Evolutionary conservation across 2,113 vertebrate genomes (phyloP).

Genomic region (Albula glossodonta): DNA sequence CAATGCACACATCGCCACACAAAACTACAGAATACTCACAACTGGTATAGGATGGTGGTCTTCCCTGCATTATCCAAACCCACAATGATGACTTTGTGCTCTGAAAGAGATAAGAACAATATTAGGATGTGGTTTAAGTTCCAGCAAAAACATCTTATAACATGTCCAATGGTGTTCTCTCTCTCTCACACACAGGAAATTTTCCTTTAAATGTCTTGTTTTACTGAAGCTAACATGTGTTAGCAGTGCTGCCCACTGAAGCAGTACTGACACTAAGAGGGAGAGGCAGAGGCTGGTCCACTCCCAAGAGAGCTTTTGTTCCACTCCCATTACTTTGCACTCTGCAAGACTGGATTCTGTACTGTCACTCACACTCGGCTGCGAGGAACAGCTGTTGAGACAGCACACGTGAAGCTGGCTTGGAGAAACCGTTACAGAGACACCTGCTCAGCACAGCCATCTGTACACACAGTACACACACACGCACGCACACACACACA

Average conservation of each 20-base stretch:
- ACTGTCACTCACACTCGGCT: neutral
- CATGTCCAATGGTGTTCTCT: neutral
- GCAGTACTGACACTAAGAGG: no score
- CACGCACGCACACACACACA: neutral
- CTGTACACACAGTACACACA: neutral
- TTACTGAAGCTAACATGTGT: no score
- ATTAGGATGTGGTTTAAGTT: neutral
- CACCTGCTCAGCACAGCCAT: constrained; percentile 11
- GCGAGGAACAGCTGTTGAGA: neutral
- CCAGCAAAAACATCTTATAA: neutral
- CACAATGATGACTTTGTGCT: constrained; percentile 99
- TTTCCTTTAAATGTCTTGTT: no score
- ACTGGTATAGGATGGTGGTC: constrained; percentile 98
- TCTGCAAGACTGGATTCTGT: neutral
- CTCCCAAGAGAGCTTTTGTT: no score
- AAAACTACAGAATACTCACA: constrained; percentile 79
- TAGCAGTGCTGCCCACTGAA: no score
- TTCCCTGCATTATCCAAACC: constrained; percentile 98
- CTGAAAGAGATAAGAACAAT: constrained; percentile 68
- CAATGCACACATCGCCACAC: neutral
- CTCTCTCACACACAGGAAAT: neutral
- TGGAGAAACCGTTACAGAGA: neutral
- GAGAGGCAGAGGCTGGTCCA: no score
- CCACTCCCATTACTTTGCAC: neutral
- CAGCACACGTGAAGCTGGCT: neutral